A percentile compares a stretch with the other conserved stretches of the same genome.
phyloP scores from a whole-genome alignment of 2,888 invertebrate species.

The Dicyrtomina minuta region DNA sequence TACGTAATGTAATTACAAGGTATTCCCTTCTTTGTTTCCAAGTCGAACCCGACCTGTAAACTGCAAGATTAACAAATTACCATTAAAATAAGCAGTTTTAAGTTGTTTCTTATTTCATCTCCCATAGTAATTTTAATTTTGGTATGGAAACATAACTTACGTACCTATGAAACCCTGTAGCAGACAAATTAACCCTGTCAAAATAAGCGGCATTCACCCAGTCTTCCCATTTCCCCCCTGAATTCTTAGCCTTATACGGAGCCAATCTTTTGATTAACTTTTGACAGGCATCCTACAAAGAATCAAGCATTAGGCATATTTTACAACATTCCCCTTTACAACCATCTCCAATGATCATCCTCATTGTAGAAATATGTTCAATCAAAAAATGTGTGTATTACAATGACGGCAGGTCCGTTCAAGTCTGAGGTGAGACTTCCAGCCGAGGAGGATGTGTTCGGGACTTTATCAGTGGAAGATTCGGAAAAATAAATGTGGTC shows the following conservation, averaged over 20 bases:
- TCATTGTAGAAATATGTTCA: too few species aligned
- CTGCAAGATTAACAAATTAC: slow-evolving; percentile 56
- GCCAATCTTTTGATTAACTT: slow-evolving; percentile 71
- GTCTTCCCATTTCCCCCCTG: slow-evolving; percentile 78
- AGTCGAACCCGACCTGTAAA: slow-evolving; percentile 36
- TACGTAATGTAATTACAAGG: slow-evolving; percentile 81
- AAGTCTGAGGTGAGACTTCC: slow-evolving; percentile 86
- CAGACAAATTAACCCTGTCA: slow-evolving; percentile 74
- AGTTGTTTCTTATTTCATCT: neutral
- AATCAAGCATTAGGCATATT: slow-evolving; percentile 15
- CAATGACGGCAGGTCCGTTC: slow-evolving; percentile 85
- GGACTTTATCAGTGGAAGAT: slow-evolving; percentile 85
- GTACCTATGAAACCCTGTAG: slow-evolving; percentile 73
- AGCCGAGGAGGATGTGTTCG: slow-evolving; percentile 86
- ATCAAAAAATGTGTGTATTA: slow-evolving; percentile 53
- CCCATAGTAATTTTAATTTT: neutral
- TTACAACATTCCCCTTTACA: too few species aligned
- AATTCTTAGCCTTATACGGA: slow-evolving; percentile 73
- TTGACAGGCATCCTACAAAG: slow-evolving; percentile 71
- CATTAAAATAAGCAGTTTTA: neutral
- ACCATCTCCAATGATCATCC: too few species aligned
- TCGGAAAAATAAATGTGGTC: slow-evolving; percentile 78
- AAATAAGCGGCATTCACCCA: slow-evolving; percentile 78
- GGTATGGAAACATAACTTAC: slow-evolving; percentile 13
- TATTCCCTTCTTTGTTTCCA: slow-evolving; percentile 31